phyloP scores from a whole-genome alignment of 2,888 invertebrate genomes.

The Altica lythri region DNA sequence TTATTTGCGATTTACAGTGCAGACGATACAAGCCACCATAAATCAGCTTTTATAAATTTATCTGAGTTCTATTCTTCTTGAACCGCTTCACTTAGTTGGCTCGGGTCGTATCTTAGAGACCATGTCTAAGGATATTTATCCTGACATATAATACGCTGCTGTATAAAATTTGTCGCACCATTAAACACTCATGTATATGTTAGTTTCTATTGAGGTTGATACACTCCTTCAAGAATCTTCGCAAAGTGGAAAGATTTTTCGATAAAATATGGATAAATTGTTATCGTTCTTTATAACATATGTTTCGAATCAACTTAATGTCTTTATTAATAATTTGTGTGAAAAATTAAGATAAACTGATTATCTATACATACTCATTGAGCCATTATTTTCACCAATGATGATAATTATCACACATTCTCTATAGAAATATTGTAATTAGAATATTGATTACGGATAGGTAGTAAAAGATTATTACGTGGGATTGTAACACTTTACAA shows the following conservation, averaged over 20 bases:
- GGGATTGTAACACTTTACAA: too few relatives aligned
- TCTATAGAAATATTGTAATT: too few relatives aligned
- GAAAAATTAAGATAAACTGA: too few relatives aligned
- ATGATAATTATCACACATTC: too few relatives aligned
- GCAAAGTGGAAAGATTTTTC: slow-evolving; percentile 26
- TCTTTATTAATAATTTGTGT: too few relatives aligned
- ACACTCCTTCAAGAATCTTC: slow-evolving; percentile 35
- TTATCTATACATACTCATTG: too few relatives aligned
- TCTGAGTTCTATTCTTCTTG: slow-evolving; percentile 56
- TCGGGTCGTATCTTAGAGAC: slow-evolving; percentile 52
- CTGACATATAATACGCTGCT: slow-evolving; percentile 56
- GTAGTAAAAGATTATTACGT: too few relatives aligned
- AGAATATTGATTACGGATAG: too few relatives aligned
- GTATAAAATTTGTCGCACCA: slow-evolving; percentile 58
- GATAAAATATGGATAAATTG: too few relatives aligned
- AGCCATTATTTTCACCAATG: too few relatives aligned
- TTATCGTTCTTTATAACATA: too few relatives aligned
- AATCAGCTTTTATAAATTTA: slow-evolving; percentile 57
- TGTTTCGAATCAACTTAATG: too few relatives aligned
- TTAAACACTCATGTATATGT: slow-evolving; percentile 55
- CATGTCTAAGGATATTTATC: slow-evolving; percentile 55
- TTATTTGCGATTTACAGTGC: slow-evolving; percentile 53
- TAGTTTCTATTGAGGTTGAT: slow-evolving; percentile 44
- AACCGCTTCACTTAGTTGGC: slow-evolving; percentile 56
- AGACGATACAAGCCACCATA: slow-evolving; percentile 53